Base-by-base conservation (phyloP, 2,797 vertebrate genomes). In the Myotis pilosus region DNA sequence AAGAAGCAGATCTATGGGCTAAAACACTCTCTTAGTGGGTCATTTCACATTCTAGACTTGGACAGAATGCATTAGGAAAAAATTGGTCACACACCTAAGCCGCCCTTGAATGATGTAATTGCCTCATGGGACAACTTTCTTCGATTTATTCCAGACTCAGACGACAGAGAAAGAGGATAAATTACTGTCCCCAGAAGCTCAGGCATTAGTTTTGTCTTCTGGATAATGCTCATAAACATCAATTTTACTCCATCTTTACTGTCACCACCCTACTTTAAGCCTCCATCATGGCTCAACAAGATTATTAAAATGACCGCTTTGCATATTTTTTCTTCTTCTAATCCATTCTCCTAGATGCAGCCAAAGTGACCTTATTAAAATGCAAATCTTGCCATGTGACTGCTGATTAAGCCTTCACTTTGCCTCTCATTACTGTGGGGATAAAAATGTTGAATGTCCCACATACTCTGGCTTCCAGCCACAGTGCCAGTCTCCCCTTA, bases 241-340 rank as follows among this genome's bases (percentile, higher is more conserved):
- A 49, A 55, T 71, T 86, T 81, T 41, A 38, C 38, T 60, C 47
- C 60, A 91, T 38, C 38, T 78, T 74, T 51, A 44, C 49, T 78
- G 19, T 53, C n/a, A 69, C 62, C 36, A 76, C 57, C 49, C 84
- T 41, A 17, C 79, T 71, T 36, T 38, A 91, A 94, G 30, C 64
- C 57, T 81, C 55, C 69, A 49, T 82, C 62, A 66, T 12, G 76
- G 22, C 5, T 82, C 68, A 81, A 5, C 28, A 36, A 51, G 51
- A 82, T 88, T 85, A 86, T 55, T 88, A 76, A 86, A 92, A 94
- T 85, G 57, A 66, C 49, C 41, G 5, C 30, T 68, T 82, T 82
- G 64, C 28, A 69, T 80, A 95, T 74, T 82, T 89, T 75, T 71
- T 94, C 17, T 87, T 88, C 76, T 66, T 74, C 28, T 79, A 89